Evolutionary conservation across 2,888 invertebrate species (phyloP).

Genomic region (Troglohyphantes excavatus): DNA sequence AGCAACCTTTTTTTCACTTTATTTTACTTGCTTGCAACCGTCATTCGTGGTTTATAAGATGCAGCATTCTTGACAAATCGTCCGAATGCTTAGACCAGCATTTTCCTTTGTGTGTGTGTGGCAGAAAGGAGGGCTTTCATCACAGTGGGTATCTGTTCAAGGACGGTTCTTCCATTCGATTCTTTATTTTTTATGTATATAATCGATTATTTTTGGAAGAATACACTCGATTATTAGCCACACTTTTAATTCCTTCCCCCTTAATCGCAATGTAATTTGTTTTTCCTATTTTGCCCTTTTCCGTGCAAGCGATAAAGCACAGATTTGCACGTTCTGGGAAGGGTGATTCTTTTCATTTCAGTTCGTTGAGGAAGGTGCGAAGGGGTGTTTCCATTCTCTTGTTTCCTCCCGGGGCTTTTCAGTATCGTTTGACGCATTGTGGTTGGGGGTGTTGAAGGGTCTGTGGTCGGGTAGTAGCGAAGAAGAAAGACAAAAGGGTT

Average conservation of each 20-base stretch:
- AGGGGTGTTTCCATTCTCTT: constrained; percentile 44
- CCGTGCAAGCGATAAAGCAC: not conserved
- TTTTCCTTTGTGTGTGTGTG: constrained; percentile 50
- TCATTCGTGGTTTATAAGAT: constrained; percentile 44
- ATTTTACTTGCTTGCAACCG: not conserved
- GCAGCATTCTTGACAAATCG: constrained; percentile 75
- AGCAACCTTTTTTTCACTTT: constrained; percentile 43
- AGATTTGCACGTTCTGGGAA: constrained; percentile 13
- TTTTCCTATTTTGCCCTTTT: constrained; percentile 51
- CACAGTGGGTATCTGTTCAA: constrained; percentile 48
- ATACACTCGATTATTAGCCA: constrained; percentile 69
- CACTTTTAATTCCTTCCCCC: constrained; percentile 70
- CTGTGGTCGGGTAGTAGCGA: not conserved
- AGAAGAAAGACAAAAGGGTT: not conserved
- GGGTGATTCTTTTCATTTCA: not conserved
- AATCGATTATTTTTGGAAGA: not conserved
- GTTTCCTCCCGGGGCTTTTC: constrained; percentile 54
- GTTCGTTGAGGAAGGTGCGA: not conserved
- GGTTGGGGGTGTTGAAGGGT: constrained; percentile 23
- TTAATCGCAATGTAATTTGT: constrained; percentile 77
- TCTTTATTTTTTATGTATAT: constrained; percentile 40
- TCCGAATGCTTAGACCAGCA: constrained; percentile 57
- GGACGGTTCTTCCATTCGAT: constrained; percentile 28
- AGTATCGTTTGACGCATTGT: constrained; percentile 6
- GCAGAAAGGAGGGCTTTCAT: not conserved